Evolutionary conservation across 2,113 vertebrate genomes (phyloP).

Genomic region (Aspidoscelis tigris): DNA sequence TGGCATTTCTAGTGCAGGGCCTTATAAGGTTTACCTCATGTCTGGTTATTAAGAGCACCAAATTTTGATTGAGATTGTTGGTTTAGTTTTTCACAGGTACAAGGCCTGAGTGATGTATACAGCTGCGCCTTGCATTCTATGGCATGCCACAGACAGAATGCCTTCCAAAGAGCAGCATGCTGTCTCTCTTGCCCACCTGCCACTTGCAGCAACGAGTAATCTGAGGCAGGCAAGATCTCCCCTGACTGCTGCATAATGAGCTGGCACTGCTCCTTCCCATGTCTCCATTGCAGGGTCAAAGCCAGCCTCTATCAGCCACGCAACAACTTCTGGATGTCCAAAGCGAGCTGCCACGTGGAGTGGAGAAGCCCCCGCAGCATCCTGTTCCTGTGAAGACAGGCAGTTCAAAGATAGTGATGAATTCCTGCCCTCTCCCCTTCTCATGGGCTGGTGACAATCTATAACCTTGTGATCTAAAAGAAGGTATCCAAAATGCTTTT

Average conservation of each 20-base stretch:
- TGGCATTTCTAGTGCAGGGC: no score
- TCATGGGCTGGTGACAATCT: no score
- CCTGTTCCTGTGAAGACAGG: constrained; percentile 72
- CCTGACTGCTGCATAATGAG: constrained; percentile 84
- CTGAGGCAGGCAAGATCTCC: constrained; percentile 84
- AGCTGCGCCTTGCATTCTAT: background rate
- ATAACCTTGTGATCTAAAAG: no score
- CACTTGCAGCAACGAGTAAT: constrained; percentile 74
- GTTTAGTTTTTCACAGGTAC: no score
- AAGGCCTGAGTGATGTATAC: background rate
- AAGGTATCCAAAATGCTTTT: no score
- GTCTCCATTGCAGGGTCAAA: constrained; percentile 74
- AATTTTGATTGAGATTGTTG: no score
- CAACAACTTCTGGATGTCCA: constrained; percentile 60
- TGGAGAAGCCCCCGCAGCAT: constrained; percentile 78
- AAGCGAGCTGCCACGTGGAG: constrained; percentile 87
- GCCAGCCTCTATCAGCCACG: constrained; percentile 68
- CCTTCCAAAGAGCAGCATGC: background rate
- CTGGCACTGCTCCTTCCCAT: constrained; percentile 79
- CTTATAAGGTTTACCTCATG: no score
- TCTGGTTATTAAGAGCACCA: no score
- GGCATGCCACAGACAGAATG: background rate
- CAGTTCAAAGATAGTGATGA: fast-evolving
- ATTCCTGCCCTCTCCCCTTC: background rate
- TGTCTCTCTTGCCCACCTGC: constrained; percentile 68